Evolutionary conservation across 1,140 invertebrate species (phyloP).

Genomic region (Procambarus virginalis): DNA sequence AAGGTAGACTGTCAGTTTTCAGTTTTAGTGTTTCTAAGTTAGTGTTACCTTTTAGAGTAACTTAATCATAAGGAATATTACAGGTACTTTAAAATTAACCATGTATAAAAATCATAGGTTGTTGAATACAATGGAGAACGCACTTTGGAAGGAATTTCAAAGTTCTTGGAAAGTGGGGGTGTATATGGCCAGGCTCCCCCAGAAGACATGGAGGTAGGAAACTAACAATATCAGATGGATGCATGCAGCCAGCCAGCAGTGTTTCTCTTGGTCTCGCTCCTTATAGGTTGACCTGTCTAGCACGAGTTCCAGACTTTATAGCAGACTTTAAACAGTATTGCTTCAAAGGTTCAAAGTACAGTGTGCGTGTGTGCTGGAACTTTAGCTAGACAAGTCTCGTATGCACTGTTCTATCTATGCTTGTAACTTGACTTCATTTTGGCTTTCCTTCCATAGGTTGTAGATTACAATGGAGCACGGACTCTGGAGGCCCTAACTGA

Average conservation of each 20-base stretch:
- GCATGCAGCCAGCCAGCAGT: not conserved
- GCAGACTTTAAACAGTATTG: too few species aligned
- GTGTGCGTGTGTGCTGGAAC: not conserved
- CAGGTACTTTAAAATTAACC: too few species aligned
- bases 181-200: slow-evolving; percentile 80
- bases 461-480: slow-evolving; percentile 96
- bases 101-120: slow-evolving; percentile 75
- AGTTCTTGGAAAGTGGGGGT: slow-evolving; percentile 89
- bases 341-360: not conserved
- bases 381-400: not conserved
- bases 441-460: slow-evolving; percentile 77
- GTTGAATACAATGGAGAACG: slow-evolving; percentile 96
- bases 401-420: not conserved
- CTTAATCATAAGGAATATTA: too few species aligned
- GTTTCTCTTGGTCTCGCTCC: not conserved
- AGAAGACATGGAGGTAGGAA: slow-evolving; percentile 47
- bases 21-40: too few species aligned
- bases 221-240: slow-evolving; percentile 7
- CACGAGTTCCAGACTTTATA: not conserved
- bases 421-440: slow-evolving; percentile 18
- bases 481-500: slow-evolving; percentile 94
- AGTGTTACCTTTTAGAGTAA: too few species aligned
- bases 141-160: slow-evolving; percentile 92
- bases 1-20: too few species aligned
- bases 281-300: not conserved